Evolutionary conservation across 1,140 invertebrate genomes (phyloP).

Genomic region (Eubasilissa regina): DNA sequence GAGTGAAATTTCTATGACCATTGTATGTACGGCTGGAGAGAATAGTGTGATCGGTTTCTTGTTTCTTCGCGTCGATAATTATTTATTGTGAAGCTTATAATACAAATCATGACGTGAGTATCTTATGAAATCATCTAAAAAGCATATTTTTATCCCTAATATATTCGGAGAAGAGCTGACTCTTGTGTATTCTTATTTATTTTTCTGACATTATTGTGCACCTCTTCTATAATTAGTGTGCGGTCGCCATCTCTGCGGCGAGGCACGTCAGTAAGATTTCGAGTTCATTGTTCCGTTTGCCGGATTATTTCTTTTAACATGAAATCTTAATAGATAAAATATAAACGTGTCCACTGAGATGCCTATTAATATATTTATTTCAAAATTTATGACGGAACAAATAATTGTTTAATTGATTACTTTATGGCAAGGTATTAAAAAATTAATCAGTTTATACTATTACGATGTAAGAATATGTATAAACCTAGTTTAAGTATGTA

Average conservation of each 20-base stretch:
- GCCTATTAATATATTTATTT: too few relatives aligned
- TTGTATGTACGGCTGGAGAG: constrained; percentile 12
- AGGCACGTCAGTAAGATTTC: constrained; percentile 49
- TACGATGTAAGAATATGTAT: too few relatives aligned
- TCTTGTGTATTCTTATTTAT: constrained; percentile 32
- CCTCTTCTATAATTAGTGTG: constrained; percentile 53
- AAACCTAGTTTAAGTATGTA: too few relatives aligned
- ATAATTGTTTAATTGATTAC: too few relatives aligned
- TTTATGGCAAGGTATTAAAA: too few relatives aligned
- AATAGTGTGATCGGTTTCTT: constrained; percentile 3
- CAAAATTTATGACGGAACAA: too few relatives aligned
- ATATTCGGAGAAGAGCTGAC: background rate
- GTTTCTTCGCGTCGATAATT: constrained; percentile 26
- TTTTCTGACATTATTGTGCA: constrained; percentile 42
- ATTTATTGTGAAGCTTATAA: background rate
- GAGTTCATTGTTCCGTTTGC: constrained; percentile 55
- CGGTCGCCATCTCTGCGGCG: constrained; percentile 54
- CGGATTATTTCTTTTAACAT: background rate
- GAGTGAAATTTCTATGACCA: constrained; percentile 20
- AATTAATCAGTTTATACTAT: too few relatives aligned
- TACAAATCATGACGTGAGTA: too few relatives aligned
- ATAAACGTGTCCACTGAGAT: too few relatives aligned
- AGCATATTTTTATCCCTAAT: too few relatives aligned
- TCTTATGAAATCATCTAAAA: too few relatives aligned
- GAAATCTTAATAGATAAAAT: too few relatives aligned